Evolutionary conservation across 1,140 invertebrate species (phyloP).

Genomic region (Panagrolaimus sp.): DNA sequence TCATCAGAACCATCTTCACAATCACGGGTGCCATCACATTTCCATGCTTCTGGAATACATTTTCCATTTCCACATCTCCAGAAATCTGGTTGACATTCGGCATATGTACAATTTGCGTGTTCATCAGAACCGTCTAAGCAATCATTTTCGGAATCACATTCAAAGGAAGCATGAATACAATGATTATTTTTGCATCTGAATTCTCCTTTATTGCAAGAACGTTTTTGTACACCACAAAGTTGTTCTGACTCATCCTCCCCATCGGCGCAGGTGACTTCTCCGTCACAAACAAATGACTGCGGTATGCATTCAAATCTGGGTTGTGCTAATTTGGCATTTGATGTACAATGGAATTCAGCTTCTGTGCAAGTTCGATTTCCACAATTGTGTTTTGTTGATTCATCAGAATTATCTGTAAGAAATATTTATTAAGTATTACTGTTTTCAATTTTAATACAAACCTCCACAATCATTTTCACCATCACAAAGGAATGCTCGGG

Average conservation of each 20-base stretch:
- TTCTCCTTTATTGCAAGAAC: slow-evolving; percentile 58
- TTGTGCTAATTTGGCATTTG: slow-evolving; percentile 64
- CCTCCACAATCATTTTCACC: slow-evolving; percentile 90
- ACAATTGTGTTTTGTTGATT: slow-evolving; percentile 66
- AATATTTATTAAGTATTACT: too few relatives aligned
- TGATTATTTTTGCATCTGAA: slow-evolving; percentile 55
- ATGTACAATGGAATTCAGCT: slow-evolving; percentile 65
- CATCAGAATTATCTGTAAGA: slow-evolving; percentile 46
- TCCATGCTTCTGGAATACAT: slow-evolving; percentile 69
- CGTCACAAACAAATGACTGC: slow-evolving; percentile 71
- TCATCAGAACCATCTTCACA: slow-evolving; percentile 54
- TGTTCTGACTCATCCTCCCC: slow-evolving; percentile 60
- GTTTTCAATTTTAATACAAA: slow-evolving; percentile 71
- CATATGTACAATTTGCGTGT: slow-evolving; percentile 74
- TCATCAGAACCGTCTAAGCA: slow-evolving; percentile 88
- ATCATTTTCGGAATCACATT: slow-evolving; percentile 71
- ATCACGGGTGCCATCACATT: slow-evolving; percentile 55
- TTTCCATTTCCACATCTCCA: slow-evolving; percentile 78
- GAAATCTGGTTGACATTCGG: slow-evolving; percentile 53
- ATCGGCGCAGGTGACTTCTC: slow-evolving; percentile 63
- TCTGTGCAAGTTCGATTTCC: slow-evolving; percentile 62
- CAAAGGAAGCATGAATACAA: slow-evolving; percentile 55
- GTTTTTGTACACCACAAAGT: slow-evolving; percentile 59
- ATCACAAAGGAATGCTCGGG: slow-evolving; percentile 91
- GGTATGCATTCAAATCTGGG: slow-evolving; percentile 68